A percentile compares a stretch with the other conserved stretches of the same genome.
phyloP scores from a whole-genome alignment of 2,888 invertebrate genomes.

The Thysanoteuthis rhombus region DNA sequence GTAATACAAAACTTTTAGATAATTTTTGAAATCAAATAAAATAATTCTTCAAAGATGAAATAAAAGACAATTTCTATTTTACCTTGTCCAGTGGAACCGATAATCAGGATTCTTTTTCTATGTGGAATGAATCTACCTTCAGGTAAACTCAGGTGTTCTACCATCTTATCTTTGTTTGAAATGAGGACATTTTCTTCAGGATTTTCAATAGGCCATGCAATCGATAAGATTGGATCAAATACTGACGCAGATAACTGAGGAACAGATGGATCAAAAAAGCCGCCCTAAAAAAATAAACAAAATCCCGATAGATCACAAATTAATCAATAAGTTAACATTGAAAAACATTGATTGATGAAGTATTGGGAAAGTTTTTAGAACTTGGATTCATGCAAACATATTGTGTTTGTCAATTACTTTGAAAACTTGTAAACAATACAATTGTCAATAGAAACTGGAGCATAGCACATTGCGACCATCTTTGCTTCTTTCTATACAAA shows the following conservation, averaged over 20 bases:
- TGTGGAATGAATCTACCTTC: neutral
- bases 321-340: neutral
- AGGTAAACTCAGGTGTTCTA: neutral
- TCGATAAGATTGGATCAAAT: slow-evolving; percentile 35
- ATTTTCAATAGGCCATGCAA: slow-evolving; percentile 35
- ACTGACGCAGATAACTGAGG: slow-evolving; percentile 24
- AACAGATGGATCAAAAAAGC: slow-evolving; percentile 32
- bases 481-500: no score
- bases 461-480: no score
- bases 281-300: slow-evolving; percentile 32
- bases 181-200: slow-evolving; percentile 16
- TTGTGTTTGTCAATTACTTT: no score
- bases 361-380: no score
- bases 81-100: slow-evolving; percentile 38
- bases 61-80: neutral
- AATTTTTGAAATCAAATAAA: no score
- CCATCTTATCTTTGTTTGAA: slow-evolving; percentile 33
- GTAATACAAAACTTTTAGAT: no score
- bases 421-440: no score
- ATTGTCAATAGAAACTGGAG: no score
- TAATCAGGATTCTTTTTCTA: slow-evolving; percentile 35
- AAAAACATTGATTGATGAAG: neutral
- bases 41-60: neutral
- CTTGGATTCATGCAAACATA: no score
- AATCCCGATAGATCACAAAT: neutral